Conservation (phyloP, 2,888 invertebrate genomes). For the Orchesella flavescens region DNA sequence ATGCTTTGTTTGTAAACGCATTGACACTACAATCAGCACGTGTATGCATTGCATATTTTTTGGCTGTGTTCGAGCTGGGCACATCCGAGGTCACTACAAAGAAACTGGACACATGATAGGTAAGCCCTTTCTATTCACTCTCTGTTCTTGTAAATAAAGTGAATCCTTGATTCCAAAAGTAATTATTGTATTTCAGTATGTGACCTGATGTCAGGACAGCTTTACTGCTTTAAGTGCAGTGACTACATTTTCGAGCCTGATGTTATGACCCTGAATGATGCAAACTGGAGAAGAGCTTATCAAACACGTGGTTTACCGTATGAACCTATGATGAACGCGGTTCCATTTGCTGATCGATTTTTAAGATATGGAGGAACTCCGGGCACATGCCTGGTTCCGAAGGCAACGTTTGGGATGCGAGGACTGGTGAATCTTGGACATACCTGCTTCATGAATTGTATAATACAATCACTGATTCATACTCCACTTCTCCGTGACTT, state of each 20-base stretch:
- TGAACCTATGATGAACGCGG: constrained; percentile 78
- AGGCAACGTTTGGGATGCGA: constrained; percentile 80
- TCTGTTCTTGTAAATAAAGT: background rate
- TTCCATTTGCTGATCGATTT: constrained; percentile 87
- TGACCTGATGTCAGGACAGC: constrained; percentile 90
- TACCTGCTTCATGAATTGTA: constrained; percentile 99
- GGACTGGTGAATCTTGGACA: constrained; percentile 96
- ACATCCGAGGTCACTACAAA: constrained; percentile 90
- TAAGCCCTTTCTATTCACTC: constrained; percentile 73
- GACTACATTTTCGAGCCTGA: constrained; percentile 94
- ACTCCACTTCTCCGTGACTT: constrained; percentile 95
- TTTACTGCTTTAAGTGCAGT: constrained; percentile 91
- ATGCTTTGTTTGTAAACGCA: constrained; percentile 65
- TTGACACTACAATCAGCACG: constrained; percentile 78
- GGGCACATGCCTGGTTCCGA: constrained; percentile 51
- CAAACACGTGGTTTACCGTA: constrained; percentile 58
- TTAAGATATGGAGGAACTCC: constrained; percentile 73
- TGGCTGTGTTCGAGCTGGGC: constrained; percentile 87
- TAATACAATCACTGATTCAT: constrained; percentile 95
- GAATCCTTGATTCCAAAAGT: background rate
- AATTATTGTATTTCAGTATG: constrained; percentile 78
- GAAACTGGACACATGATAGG: constrained; percentile 86
- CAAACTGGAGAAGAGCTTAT: constrained; percentile 72
- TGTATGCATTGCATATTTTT: constrained; percentile 93
- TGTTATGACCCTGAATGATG: constrained; percentile 75